These are phyloP conservation scores for Apamea crenata DNA, from an alignment of 2,888 invertebrate species.

Conservation along the genomic window DNA sequence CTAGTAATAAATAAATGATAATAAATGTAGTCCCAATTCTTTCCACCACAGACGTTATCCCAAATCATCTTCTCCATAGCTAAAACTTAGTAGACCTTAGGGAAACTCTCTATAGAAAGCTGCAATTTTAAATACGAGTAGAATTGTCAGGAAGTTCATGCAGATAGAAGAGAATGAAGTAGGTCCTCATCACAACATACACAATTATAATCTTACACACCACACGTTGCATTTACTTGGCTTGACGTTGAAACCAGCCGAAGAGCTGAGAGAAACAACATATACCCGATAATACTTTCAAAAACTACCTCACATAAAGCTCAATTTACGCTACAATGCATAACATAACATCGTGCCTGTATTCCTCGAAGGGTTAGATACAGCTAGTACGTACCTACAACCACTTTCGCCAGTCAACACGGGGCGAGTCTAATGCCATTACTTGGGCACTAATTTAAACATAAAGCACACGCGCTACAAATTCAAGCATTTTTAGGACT, in stretches of 20 bases:
- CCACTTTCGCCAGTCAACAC: neutral
- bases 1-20: neutral
- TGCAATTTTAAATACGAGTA: neutral
- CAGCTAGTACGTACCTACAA: neutral
- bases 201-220: too few species aligned
- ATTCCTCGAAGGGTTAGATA: too few species aligned
- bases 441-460: too few species aligned
- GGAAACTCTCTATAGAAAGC: neutral
- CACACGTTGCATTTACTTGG: too few species aligned
- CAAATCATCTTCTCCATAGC: neutral
- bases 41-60: neutral
- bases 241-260: too few species aligned
- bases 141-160: neutral
- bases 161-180: neutral
- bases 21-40: neutral
- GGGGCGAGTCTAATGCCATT: neutral
- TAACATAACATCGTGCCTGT: too few species aligned
- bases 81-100: neutral
- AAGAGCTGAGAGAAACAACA: too few species aligned
- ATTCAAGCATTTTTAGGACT: neutral
- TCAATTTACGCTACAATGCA: neutral
- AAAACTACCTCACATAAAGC: neutral
- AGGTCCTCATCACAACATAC: neutral
- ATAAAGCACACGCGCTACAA: neutral
- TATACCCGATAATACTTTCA: too few species aligned